Base-by-base conservation (phyloP, 2,888 invertebrate species). In the Oscheius sp. region DNA sequence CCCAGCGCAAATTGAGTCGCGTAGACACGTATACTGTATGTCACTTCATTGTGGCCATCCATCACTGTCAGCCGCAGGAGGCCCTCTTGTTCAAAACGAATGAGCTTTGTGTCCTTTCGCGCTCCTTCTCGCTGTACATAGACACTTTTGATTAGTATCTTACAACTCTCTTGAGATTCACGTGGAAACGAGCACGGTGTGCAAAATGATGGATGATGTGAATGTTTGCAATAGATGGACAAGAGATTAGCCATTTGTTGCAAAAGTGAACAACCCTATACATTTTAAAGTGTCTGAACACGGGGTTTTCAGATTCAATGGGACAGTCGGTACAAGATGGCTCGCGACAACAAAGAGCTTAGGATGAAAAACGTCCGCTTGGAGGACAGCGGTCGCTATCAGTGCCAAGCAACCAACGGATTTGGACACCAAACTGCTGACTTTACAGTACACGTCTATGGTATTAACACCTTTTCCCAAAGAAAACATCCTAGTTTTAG, bases 321-420 rank as follows among this genome's bases (percentile, higher is more conserved):
- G 79, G 84, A 84, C 51, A 74, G 73, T 53, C 81, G 79, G 10
- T 86, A 83, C 77, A 85, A 84, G 68, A 66, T 87, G 42, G 74
- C 80, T 10, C 84, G 80, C 65, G 80, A 83, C 60, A 80, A 85
- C 42, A 78, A 76, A 11, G 87, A 87, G 58, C 75, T 88, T 78
- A 76, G 82, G 48, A 86, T 88, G 73, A 83, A 83, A 59, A 79
- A 81, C 29, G 81, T 86, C n/a, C 75, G 80, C 37, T 60, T 80
- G 48, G 81, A 80, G 4, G 88, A 88, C 72, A 85, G 83, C 63
- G 88, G 88, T 21, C 76, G 80, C 35, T 88, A 84, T 71, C 78
- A 83, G 60, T 88, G 88, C 73, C 82, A 84, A 62, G 87, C 84
- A 1, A 83, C 87, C 65, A 88, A 88, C 59, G 88, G 87, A 32